Conservation (phyloP, 1,140 invertebrate species). For the Propsilocerus akamusi region DNA sequence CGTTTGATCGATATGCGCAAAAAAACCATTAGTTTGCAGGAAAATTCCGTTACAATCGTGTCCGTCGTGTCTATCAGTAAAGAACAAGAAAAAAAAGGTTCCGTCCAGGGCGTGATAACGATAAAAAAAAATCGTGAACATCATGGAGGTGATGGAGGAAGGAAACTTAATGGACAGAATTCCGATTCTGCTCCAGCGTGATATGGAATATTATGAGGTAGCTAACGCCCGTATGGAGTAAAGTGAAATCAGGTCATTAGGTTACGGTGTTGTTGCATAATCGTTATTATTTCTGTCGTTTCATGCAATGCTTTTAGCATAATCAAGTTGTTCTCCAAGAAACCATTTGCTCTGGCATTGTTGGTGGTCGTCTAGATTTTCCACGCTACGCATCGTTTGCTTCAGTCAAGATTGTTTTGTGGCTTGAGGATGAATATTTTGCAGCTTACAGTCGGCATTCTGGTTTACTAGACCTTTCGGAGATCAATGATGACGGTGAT, state of each 20-base stretch:
- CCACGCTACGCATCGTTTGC: constrained; percentile 62
- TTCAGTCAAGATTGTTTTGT: constrained; percentile 54
- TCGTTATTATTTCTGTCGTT: neutral
- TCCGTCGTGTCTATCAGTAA: too few species aligned
- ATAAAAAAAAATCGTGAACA: constrained; percentile 6
- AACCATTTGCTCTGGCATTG: constrained; percentile 46
- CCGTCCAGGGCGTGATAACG: too few species aligned
- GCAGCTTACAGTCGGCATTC: constrained; percentile 28
- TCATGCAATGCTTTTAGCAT: constrained; percentile 24
- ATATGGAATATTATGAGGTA: constrained; percentile 65
- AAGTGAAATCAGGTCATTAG: neutral
- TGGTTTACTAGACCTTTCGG: constrained; percentile 22
- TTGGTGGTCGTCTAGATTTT: constrained; percentile 58
- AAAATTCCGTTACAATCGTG: too few species aligned
- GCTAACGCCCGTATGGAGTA: neutral
- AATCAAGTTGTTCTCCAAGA: constrained; percentile 59
- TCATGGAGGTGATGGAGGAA: constrained; percentile 69
- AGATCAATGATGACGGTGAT: constrained; percentile 4
- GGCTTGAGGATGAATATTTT: constrained; percentile 34
- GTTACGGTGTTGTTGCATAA: neutral
- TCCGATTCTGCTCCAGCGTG: constrained; percentile 52
- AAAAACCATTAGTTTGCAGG: too few species aligned
- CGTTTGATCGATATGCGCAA: too few species aligned
- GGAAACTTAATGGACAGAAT: constrained; percentile 67
- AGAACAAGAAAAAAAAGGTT: too few species aligned